Conservation (phyloP, 2,113 vertebrate genomes). For the Saguinus imperator region DNA sequence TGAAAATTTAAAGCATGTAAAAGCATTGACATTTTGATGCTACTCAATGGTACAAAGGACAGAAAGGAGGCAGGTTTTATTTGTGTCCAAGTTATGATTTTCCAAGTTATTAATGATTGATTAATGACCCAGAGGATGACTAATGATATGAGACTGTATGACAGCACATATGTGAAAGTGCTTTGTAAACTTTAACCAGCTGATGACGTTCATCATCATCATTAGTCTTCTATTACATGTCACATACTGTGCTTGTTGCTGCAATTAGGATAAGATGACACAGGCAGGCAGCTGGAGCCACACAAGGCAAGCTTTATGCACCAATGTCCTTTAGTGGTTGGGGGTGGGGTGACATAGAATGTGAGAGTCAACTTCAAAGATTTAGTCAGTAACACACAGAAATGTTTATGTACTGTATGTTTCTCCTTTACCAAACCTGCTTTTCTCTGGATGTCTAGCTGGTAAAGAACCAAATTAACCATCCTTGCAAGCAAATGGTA, state of each 20-base stretch:
- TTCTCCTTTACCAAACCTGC: background rate
- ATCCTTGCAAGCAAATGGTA: background rate
- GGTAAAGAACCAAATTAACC: background rate
- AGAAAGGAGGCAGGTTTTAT: background rate
- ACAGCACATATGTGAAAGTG: background rate
- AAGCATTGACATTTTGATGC: background rate
- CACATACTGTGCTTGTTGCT: background rate
- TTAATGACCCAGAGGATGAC: background rate
- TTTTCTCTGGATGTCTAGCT: background rate
- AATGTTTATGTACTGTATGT: background rate
- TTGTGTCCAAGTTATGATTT: background rate
- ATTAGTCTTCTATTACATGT: background rate
- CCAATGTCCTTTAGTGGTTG: background rate
- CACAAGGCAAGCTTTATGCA: background rate
- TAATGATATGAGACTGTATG: background rate
- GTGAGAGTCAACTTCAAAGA: background rate
- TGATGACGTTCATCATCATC: background rate
- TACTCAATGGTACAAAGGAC: background rate
- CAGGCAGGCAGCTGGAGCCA: background rate
- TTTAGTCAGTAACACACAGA: background rate
- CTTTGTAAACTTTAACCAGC: background rate
- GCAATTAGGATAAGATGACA: background rate
- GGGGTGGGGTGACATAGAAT: background rate
- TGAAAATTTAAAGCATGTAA: constrained; percentile 12
- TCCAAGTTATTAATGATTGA: constrained; percentile 21